Evolutionary conservation across 2,888 invertebrate genomes (phyloP), one percentile per base, ranked within the genome.

Genomic region (Limnephilus lunatus): DNA sequence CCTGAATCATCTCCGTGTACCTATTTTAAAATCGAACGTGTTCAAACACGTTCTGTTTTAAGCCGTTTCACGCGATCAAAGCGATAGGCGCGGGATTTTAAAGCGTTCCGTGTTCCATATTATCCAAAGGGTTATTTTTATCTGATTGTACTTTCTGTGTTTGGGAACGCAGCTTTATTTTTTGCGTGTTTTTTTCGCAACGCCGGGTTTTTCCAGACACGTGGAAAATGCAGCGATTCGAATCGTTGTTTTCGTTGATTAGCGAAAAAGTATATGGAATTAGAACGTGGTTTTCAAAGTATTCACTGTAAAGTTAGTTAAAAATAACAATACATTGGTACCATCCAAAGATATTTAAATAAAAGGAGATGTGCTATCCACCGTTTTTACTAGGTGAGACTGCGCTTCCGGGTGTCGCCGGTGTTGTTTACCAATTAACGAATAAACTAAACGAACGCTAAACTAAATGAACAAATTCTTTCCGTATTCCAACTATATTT

Each of bases 11-110:
- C 68, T 68, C 25, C 25, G 68, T 68, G 68, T 19, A n/a, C n/a
- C n/a, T n/a, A 31, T 88, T 88, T 68, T 15, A 88, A 53, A 88
- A 68, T 88, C 86, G 35, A 86, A 86, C 86, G 86, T 44, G 44
- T 86, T 86, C 44, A 86, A 86, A 86, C 86, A 86, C 30, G 86
- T 44, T 68, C 68, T 68, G 68, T 68, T 68, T 25, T 48, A 48
- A 86, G n/a, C 30, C 19, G 30, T 86, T 44, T 44, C 86, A 30
- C 86, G 83, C 25, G 86, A 86, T 86, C 86, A 86, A 86, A 86
- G 85, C n/a, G 35, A 44, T 31, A 83, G 68, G n/a, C 68, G 25
- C 68, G 25, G n/a, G n/a, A 19, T 68, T 68, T 68, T 68, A 68
- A 68, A 68, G 68, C 68, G 25, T 68, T 68, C 25, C 68, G 25